Conservation (phyloP, 2,113 vertebrate species). For the Aspiorhynchus laticeps region DNA sequence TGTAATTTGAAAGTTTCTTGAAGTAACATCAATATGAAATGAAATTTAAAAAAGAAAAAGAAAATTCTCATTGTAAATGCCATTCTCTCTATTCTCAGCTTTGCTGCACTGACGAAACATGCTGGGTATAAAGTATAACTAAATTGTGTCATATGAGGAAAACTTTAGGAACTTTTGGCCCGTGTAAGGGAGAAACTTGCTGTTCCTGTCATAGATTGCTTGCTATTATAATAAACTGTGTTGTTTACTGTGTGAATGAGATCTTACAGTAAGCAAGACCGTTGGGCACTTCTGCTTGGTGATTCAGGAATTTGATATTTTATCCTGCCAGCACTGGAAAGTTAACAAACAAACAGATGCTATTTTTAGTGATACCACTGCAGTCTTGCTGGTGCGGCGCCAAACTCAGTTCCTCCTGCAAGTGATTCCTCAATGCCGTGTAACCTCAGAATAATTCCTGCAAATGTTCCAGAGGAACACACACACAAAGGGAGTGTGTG, state of each 20-base stretch:
- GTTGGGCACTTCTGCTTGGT: neutral
- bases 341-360: conserved; percentile 44
- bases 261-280: neutral
- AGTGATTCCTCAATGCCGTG: neutral
- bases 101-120: too few relatives aligned
- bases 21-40: neutral
- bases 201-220: neutral
- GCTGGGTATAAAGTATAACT: too few relatives aligned
- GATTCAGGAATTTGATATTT: conserved; percentile 25
- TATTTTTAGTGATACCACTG: conserved; percentile 56
- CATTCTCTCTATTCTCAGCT: too few relatives aligned
- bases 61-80: too few relatives aligned
- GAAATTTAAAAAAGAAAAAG: neutral
- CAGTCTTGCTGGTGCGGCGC: conserved; percentile 27
- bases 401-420: conserved; percentile 34
- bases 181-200: neutral
- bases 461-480: neutral
- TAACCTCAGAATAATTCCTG: conserved; percentile 4
- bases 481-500: neutral
- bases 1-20: neutral
- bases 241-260: conserved; percentile 25
- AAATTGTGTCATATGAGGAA: neutral
- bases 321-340: conserved; percentile 43
- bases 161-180: neutral
- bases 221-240: conserved; percentile 9